Conservation (phyloP, 2,113 vertebrate species). For the Hippotragus niger region DNA sequence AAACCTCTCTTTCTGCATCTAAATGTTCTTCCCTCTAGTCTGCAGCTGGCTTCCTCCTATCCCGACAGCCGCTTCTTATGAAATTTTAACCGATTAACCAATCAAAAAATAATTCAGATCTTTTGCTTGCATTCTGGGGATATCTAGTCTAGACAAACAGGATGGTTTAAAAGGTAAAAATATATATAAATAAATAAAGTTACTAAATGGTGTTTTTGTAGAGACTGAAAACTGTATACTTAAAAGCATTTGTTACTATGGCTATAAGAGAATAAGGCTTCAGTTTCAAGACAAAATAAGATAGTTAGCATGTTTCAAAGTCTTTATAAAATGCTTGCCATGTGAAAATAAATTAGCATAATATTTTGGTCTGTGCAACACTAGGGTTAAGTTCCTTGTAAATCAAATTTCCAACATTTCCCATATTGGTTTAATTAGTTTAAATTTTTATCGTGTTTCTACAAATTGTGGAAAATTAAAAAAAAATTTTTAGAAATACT, state of each 20-base stretch:
- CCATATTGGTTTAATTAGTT: neutral
- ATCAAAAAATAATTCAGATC: slow-evolving; percentile 3
- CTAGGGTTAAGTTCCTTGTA: neutral
- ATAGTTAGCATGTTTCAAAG: neutral
- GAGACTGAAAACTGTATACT: neutral
- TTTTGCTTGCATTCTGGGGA: neutral
- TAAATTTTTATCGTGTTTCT: neutral
- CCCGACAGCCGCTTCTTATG: rapidly evolving
- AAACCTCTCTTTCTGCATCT: neutral
- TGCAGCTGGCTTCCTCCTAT: neutral
- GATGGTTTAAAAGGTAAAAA: neutral
- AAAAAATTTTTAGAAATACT: neutral
- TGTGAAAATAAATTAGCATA: neutral
- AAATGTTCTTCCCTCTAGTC: neutral
- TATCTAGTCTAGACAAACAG: neutral
- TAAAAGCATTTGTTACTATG: neutral
- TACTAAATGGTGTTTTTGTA: neutral
- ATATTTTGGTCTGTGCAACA: neutral
- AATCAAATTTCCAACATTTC: neutral
- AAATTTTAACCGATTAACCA: neutral
- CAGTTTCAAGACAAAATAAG: slow-evolving; percentile 17
- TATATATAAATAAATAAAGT: neutral
- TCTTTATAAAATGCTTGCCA: neutral
- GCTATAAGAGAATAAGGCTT: neutral
- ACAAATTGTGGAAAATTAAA: neutral